Base-by-base conservation (phyloP, 2,888 invertebrate genomes). In the Lacanobia oleracea region DNA sequence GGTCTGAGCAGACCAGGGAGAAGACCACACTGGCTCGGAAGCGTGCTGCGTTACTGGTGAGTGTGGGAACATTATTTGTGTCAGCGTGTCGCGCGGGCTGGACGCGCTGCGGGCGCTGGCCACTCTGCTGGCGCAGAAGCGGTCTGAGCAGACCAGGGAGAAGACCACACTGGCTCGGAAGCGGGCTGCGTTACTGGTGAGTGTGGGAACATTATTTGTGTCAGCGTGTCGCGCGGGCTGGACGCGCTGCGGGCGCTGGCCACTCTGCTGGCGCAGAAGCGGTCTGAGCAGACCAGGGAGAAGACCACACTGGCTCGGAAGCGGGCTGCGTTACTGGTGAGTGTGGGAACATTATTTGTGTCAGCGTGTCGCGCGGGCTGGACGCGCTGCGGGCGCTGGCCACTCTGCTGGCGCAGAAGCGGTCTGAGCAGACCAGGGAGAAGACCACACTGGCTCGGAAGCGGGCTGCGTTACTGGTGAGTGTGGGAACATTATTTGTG, bases 91-190 rank as follows among this genome's bases (percentile, higher is more conserved):
- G 0, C 10, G 61, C 0, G 92, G 91, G 0, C 85, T 91, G 75
- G 88, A 85, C 0, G 82, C 84, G 63, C 85, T 94, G 75, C 89
- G 91, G 0, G 79, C 57, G 12, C 83, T 77, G n/a, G 77, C 86
- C 0, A 40, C 62, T 0, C 2, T 8, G 33, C 83, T 88, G 18
- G 67, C 72, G 12, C 81, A 72, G 72, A 64, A 45, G 0, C 81
- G 86, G 14, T 65, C 79, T 0, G 79, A 72, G 0, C 85, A 77
- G 6, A 79, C 86, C 7, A 72, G 88, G 6, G 66, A 72, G 62
- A 66, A 65, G n/a, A 76, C 75, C 12, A 79, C 83, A 3, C 82
- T 85, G n/a, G 82, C 82, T 0, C 59, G 91, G 51, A 78, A 83
- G 18, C 86, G 89, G 0, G 75, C 82, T 3, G 79, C 80, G 3